Conservation (phyloP, 2,888 invertebrate species). For the Eristalis pertinax region DNA sequence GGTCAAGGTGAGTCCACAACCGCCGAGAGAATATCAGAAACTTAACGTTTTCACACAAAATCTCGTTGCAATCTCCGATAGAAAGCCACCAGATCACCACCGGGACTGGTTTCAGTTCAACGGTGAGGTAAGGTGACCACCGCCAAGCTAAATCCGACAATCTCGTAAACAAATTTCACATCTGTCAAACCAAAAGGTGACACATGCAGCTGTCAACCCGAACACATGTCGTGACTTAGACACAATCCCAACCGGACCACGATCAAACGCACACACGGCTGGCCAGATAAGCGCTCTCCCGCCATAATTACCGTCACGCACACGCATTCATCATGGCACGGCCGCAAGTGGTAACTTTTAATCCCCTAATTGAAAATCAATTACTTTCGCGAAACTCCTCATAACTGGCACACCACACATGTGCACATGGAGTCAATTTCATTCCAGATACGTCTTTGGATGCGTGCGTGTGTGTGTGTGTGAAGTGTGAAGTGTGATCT, state of each 20-base stretch:
- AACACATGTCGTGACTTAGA: neutral
- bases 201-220: neutral
- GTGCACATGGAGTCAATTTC: neutral
- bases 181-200: neutral
- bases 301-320: constrained; percentile 7
- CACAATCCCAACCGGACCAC: neutral
- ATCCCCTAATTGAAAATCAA: constrained; percentile 35
- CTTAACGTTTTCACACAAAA: neutral
- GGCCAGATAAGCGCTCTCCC: neutral
- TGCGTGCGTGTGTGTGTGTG: too few species aligned
- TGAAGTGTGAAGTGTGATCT: constrained; percentile 47
- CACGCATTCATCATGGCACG: neutral
- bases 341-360: neutral
- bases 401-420: constrained; percentile 18
- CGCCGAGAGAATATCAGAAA: neutral
- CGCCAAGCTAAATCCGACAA: neutral
- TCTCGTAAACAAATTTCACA: neutral
- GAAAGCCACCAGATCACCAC: neutral
- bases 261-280: neutral
- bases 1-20: neutral
- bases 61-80: neutral
- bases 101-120: neutral
- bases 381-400: neutral
- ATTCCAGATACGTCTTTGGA: neutral
- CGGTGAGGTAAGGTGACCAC: too few species aligned